Evolutionary conservation across 2,888 invertebrate genomes (phyloP), one percentile per base, ranked within the genome.

Genomic region (Agrochola litura): DNA sequence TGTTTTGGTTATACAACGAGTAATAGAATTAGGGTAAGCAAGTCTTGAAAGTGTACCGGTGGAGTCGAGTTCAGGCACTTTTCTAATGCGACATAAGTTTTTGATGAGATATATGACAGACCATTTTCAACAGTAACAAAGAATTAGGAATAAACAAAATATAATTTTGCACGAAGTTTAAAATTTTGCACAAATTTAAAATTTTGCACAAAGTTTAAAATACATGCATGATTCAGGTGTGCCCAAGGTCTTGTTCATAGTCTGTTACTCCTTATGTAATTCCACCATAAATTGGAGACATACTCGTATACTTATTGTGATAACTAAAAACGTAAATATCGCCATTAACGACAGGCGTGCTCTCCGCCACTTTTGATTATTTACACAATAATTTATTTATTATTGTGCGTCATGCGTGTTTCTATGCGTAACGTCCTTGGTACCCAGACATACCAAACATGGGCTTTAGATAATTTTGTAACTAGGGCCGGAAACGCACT

Each of bases 351-450:
- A 58, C n/a, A 46, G 8, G 41, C 63, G 82, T 72, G 58, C 58
- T 73, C n/a, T 68, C 64, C 54, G 41, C 66, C 68, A 72, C 9
- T 60, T 70, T 75, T 68, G 43, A 69, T 64, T 74, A 77, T 79
- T 82, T 77, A 82, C 67, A 75, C 56, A 61, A 37, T 67, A 70
- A 79, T 79, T 54, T 37, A 37, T 37, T 78, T 41, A 52, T 25
- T 54, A 60, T 8, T 52, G 64, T 82, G 67, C 64, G 77, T 77
- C 58, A 78, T 56, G 73, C 67, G 77, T 79, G 73, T 77, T 58
- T 37, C 41, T 65, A 61, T 68, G 66, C 76, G 70, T 73, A 56
- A 37, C 25, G 71, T 14, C 80, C 83, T 79, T 79, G 64, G 16
- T 4, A 10, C 30, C 68, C 14, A 83, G 83, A 74, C 73, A 69